Evolutionary conservation across 2,113 vertebrate species (phyloP).

Genomic region (Oryzias javanicus): DNA sequence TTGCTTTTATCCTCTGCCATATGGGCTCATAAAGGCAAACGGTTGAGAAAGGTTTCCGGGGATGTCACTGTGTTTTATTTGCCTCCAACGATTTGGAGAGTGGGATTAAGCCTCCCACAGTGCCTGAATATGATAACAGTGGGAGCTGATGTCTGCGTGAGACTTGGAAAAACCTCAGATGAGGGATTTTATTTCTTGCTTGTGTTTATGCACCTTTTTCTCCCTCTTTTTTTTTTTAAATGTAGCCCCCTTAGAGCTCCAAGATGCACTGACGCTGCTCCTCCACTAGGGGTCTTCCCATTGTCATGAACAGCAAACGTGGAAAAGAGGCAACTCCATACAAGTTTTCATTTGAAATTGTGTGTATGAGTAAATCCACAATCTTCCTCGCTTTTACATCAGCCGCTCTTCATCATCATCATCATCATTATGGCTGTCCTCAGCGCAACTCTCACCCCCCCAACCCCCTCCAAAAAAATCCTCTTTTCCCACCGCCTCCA

Average conservation of each 20-base stretch:
- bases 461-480: slow-evolving; percentile 28
- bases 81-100: slow-evolving; percentile 32
- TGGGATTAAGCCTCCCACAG: slow-evolving; percentile 9
- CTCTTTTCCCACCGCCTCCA: slow-evolving; percentile 25
- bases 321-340: not conserved
- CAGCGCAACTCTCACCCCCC: slow-evolving; percentile 53
- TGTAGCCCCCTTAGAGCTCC: slow-evolving; percentile 1
- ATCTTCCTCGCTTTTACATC: slow-evolving; percentile 29
- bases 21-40: slow-evolving; percentile 65
- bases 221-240: no score
- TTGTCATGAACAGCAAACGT: slow-evolving; percentile 51
- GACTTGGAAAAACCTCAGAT: not conserved
- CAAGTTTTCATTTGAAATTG: no score
- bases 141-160: not conserved
- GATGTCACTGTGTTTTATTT: slow-evolving; percentile 46
- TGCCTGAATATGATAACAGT: not conserved
- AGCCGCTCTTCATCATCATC: slow-evolving; percentile 40
- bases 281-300: slow-evolving; percentile 76
- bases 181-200: not conserved
- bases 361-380: not conserved
- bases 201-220: not conserved
- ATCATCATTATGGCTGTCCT: slow-evolving; percentile 54
- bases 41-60: slow-evolving; percentile 41
- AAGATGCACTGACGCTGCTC: slow-evolving; percentile 54
- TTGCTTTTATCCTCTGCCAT: slow-evolving; percentile 60